Conservation (phyloP, 2,113 vertebrate genomes). For the Xiphias gladius region DNA sequence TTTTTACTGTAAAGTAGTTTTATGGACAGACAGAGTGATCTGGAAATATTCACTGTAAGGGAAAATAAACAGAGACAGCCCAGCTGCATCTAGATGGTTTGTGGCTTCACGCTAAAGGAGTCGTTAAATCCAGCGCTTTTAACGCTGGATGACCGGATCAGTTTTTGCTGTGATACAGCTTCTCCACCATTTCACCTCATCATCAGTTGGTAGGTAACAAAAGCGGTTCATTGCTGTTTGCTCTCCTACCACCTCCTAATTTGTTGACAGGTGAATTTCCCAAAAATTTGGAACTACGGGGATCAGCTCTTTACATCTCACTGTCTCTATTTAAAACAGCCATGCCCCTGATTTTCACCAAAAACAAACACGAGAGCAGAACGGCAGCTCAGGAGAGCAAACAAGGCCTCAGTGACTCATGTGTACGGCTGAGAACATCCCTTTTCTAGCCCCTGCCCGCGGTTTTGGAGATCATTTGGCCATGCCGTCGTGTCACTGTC, state of each 20-base stretch:
- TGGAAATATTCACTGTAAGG: not conserved
- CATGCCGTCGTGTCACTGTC: conserved; percentile 66
- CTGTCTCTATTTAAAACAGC: conserved; percentile 31
- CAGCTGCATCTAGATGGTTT: not conserved
- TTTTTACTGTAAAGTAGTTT: not conserved
- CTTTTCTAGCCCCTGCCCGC: conserved; percentile 55
- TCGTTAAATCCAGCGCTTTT: too few relatives aligned
- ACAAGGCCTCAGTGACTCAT: conserved; percentile 56
- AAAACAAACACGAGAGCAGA: conserved; percentile 40
- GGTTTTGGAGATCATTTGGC: conserved; percentile 74
- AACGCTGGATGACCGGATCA: too few relatives aligned
- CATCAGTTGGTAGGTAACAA: conserved; percentile 3
- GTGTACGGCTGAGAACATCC: conserved; percentile 45
- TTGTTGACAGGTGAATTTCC: conserved; percentile 12
- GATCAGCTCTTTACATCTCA: conserved; percentile 20
- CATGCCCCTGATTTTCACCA: conserved; percentile 8
- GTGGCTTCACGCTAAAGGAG: not conserved
- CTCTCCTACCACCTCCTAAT: conserved; percentile 12
- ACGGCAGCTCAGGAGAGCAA: conserved; percentile 42
- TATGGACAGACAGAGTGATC: not conserved
- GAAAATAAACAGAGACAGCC: not conserved
- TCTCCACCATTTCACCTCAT: not conserved
- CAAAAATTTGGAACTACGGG: conserved; percentile 38
- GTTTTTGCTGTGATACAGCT: not conserved
- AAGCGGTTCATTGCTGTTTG: not conserved